Percentiles rank a stretch among this genome's conserved stretches.
phyloP scores from a whole-genome alignment of 2,888 invertebrate species.

The Tachina grossa region DNA sequence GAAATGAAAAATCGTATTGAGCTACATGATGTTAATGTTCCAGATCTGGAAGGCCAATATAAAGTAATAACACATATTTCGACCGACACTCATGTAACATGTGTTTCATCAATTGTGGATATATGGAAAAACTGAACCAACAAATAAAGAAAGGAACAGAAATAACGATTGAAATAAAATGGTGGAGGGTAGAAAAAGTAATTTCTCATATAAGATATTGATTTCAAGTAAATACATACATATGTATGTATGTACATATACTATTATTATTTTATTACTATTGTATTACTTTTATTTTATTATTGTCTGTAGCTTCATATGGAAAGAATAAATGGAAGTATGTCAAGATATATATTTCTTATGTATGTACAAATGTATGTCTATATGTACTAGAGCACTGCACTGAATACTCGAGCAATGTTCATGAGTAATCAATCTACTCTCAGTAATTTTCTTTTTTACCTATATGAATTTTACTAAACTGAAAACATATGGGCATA shows the following conservation, averaged over 20 bases:
- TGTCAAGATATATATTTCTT: no score
- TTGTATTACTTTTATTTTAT: no score
- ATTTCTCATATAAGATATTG: background rate
- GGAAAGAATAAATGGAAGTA: no score
- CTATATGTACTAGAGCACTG: no score
- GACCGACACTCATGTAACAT: conserved; percentile 12
- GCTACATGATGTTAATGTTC: conserved; percentile 3
- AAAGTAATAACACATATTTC: conserved; percentile 51
- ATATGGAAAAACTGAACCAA: conserved; percentile 60
- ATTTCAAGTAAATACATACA: background rate
- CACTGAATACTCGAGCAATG: no score
- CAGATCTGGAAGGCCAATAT: conserved; percentile 47
- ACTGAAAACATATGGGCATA: no score
- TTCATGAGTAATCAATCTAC: no score
- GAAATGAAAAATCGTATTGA: conserved; percentile 46
- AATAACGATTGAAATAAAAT: no score
- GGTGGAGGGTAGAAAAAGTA: background rate
- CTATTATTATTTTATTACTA: background rate
- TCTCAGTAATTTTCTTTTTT: no score
- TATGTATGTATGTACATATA: background rate
- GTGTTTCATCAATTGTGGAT: conserved; percentile 26
- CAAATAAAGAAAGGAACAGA: background rate
- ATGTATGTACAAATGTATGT: no score
- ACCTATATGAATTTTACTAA: no score
- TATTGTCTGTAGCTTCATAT: no score